Conservation (phyloP, 2,113 vertebrate genomes). For the Marcusenius ussheri region DNA sequence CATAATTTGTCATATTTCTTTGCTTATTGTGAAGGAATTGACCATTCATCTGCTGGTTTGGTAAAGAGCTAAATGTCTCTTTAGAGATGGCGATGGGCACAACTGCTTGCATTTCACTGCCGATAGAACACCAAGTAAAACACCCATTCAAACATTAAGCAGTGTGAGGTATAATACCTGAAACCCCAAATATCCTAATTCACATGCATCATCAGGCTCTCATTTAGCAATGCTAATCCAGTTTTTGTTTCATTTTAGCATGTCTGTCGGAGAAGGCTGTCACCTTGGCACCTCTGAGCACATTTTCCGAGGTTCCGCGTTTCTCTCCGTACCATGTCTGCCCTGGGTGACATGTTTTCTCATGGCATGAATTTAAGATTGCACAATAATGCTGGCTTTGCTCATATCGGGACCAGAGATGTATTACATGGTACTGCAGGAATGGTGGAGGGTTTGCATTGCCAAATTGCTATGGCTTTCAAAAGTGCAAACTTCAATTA, state of each 20-base stretch:
- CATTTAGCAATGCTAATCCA: not conserved
- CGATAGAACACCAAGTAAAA: too few relatives aligned
- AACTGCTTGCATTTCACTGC: too few relatives aligned
- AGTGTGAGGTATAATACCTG: not conserved
- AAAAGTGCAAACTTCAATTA: conserved; percentile 43
- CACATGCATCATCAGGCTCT: not conserved
- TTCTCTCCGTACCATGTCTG: conserved; percentile 12
- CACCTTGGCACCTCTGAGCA: not conserved
- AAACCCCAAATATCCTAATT: not conserved
- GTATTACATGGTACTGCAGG: conserved; percentile 18
- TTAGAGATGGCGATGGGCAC: not conserved
- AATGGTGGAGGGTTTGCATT: conserved; percentile 14
- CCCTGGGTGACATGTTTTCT: conserved; percentile 20
- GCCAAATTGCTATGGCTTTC: conserved; percentile 25
- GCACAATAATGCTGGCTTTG: conserved; percentile 27
- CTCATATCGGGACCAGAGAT: conserved; percentile 3
- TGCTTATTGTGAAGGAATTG: not conserved
- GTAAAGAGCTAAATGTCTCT: not conserved
- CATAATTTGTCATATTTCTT: not conserved
- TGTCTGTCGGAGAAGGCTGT: not conserved
- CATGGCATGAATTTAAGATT: conserved; percentile 25
- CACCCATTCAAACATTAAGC: not conserved
- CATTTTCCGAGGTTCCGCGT: not conserved
- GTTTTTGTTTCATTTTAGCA: not conserved
- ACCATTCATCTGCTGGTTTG: not conserved